phyloP scores from a whole-genome alignment of 1,140 invertebrate genomes.

The Dolichoris vasculosae region DNA sequence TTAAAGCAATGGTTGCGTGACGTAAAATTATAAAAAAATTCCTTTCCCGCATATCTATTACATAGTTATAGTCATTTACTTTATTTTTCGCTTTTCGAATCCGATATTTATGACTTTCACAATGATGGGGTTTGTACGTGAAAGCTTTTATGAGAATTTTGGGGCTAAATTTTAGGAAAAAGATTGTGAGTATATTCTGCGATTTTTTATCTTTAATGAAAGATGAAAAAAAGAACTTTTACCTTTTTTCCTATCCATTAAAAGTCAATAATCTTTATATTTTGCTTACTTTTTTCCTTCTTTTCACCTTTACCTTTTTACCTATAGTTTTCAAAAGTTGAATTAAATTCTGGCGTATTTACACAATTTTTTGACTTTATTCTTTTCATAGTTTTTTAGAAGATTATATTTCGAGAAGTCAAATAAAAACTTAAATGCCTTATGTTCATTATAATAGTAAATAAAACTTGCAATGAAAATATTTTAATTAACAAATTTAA shows the following conservation, averaged over 20 bases:
- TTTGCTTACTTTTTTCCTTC: neutral
- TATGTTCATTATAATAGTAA: no score
- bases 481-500: no score
- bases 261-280: slow-evolving; percentile 1
- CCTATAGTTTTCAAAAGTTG: slow-evolving; percentile 20
- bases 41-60: neutral
- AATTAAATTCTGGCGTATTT: slow-evolving; percentile 40
- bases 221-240: slow-evolving; percentile 36
- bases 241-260: neutral
- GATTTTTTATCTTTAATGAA: slow-evolving; percentile 22
- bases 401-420: no score
- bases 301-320: neutral
- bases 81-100: slow-evolving; percentile 31
- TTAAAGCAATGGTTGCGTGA: no score
- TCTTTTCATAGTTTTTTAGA: no score
- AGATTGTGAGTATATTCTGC: neutral
- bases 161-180: neutral
- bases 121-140: neutral
- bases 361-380: neutral
- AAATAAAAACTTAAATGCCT: no score
- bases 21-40: slow-evolving; percentile 24
- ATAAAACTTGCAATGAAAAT: no score
- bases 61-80: slow-evolving; percentile 31
- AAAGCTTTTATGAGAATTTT: slow-evolving; percentile 38
- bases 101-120: slow-evolving; percentile 39